phyloP scores from a whole-genome alignment of 2,113 vertebrate genomes.

The Camarhynchus parvulus region DNA sequence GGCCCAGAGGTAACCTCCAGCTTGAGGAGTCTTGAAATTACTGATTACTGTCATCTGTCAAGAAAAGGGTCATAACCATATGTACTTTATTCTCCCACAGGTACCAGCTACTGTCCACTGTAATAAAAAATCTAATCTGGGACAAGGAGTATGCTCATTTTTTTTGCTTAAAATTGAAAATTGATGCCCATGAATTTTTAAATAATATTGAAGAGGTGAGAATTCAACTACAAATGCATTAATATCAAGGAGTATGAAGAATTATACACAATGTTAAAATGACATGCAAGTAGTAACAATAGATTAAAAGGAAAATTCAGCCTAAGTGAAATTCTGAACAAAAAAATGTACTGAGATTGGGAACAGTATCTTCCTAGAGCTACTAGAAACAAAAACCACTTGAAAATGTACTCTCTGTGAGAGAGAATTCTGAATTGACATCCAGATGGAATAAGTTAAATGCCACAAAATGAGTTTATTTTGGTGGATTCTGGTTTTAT shows the following conservation, averaged over 20 bases:
- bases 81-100: background rate
- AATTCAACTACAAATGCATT: background rate
- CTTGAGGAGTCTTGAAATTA: background rate
- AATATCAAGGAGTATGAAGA: background rate
- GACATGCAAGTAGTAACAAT: background rate
- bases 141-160: background rate
- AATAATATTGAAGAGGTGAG: background rate
- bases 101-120: background rate
- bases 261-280: background rate
- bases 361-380: background rate
- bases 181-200: background rate
- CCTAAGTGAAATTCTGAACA: background rate
- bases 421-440: background rate
- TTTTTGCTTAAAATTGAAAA: background rate
- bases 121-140: background rate
- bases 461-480: background rate
- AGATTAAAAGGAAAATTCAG: background rate
- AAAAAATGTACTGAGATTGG: background rate
- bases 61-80: background rate
- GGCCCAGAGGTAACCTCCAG: background rate
- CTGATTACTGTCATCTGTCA: constrained; percentile 25
- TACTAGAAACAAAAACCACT: background rate
- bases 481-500: background rate
- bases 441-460: background rate
- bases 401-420: background rate